Percentiles rank a stretch among this genome's conserved stretches.
Evolutionary conservation across 2,113 vertebrate species (phyloP).

Genomic region (Xenopus borealis): DNA sequence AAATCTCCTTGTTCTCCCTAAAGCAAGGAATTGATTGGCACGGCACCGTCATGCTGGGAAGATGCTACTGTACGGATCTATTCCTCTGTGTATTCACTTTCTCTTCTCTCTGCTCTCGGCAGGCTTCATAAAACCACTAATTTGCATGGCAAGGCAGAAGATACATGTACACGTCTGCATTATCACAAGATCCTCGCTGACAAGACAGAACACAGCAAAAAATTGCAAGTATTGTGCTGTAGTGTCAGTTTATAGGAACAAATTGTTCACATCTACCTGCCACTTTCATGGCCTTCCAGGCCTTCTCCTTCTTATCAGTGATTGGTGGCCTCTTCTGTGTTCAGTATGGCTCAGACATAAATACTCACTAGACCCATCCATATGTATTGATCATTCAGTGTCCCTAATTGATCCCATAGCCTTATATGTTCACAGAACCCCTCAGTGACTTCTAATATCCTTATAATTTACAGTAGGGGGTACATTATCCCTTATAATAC

Average conservation of each 20-base stretch:
- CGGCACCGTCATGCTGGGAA: neutral
- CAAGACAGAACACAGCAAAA: neutral
- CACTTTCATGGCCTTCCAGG: no score
- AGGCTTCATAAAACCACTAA: slow-evolving; percentile 19
- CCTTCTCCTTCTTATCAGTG: no score
- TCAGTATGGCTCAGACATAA: no score
- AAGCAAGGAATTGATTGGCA: slow-evolving; percentile 13
- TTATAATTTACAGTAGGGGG: no score
- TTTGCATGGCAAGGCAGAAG: slow-evolving; percentile 1
- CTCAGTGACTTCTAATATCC: no score
- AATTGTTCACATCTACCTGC: neutral
- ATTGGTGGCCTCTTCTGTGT: no score
- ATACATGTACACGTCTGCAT: slow-evolving; percentile 11
- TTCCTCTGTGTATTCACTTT: slow-evolving; percentile 2
- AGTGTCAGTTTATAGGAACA: slow-evolving; percentile 10
- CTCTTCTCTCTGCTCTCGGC: neutral
- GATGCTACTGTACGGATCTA: slow-evolving; percentile 1
- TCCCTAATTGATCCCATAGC: no score
- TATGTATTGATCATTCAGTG: no score
- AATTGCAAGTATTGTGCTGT: slow-evolving; percentile 1
- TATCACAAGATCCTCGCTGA: neutral
- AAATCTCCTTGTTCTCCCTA: neutral
- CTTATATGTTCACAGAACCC: no score
- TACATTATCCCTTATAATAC: no score
- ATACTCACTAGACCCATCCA: no score